Evolutionary conservation across 1,140 invertebrate species (phyloP).

Genomic region (Capitella teleta): DNA sequence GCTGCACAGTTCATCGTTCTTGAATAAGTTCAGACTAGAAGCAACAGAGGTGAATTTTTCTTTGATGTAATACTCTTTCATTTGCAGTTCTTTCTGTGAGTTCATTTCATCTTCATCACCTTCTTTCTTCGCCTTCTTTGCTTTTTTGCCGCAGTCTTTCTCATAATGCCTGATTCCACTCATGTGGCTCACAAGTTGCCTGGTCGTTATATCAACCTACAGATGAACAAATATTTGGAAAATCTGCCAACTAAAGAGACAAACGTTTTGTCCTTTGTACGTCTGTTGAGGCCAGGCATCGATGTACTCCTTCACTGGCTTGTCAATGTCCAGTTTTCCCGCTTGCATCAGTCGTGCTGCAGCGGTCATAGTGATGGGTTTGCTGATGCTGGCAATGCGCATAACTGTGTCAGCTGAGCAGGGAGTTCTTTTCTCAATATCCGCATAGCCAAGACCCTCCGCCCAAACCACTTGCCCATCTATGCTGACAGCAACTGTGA

Average conservation of each 20-base stretch:
- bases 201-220: not conserved
- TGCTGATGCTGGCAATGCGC: constrained; percentile 56
- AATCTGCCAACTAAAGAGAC: no score
- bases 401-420: constrained; percentile 48
- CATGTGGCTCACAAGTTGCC: not conserved
- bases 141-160: not conserved
- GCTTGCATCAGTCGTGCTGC: constrained; percentile 49
- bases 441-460: constrained; percentile 50
- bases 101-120: not conserved
- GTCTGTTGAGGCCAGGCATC: constrained; percentile 47
- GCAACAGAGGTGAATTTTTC: constrained; percentile 40
- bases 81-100: constrained; percentile 10
- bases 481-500: constrained; percentile 47
- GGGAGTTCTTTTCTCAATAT: constrained; percentile 49
- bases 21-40: constrained; percentile 49
- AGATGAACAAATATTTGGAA: no score
- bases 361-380: constrained; percentile 48
- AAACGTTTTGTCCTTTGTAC: constrained; percentile 30
- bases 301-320: constrained; percentile 47
- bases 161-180: constrained; percentile 1
- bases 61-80: constrained; percentile 41
- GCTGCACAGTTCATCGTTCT: constrained; percentile 49
- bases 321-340: constrained; percentile 50
- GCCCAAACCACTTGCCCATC: constrained; percentile 47
- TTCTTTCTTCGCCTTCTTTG: not conserved